Conservation (phyloP, 37 sponge, comb jelly and placozoan genomes). For the Oopsacas minuta region DNA sequence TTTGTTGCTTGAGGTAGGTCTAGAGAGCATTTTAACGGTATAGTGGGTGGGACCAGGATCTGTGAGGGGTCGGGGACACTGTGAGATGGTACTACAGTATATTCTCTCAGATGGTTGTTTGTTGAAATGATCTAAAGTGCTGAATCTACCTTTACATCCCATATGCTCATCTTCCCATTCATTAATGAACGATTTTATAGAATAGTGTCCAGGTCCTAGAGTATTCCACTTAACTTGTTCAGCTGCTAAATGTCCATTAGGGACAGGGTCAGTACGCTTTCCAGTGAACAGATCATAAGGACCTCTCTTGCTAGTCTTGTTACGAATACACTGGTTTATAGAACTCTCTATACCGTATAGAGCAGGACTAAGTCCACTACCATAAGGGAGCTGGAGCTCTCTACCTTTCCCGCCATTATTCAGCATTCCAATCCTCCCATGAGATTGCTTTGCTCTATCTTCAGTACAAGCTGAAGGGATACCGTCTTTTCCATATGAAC, state of each 20-base stretch:
- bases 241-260: background rate
- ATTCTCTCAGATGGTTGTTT: conserved; percentile 73
- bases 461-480: conserved; percentile 48
- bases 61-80: conserved; percentile 71
- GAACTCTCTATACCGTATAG: conserved; percentile 49
- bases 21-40: conserved; percentile 15
- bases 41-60: conserved; percentile 72
- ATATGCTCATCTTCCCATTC: conserved; percentile 56
- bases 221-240: conserved; percentile 32
- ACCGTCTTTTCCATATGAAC: conserved; percentile 74
- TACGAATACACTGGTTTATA: conserved; percentile 47
- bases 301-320: conserved; percentile 64
- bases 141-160: conserved; percentile 52
- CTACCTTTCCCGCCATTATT: conserved; percentile 35
- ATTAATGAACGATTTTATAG: conserved; percentile 45
- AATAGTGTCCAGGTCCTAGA: conserved; percentile 78
- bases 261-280: conserved; percentile 30
- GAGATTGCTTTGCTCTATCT: conserved; percentile 41
- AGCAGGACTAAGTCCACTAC: conserved; percentile 69
- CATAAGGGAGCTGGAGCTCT: conserved; percentile 26
- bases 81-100: conserved; percentile 74
- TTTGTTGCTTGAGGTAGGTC: conserved; percentile 20
- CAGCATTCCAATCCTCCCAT: conserved; percentile 69
- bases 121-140: conserved; percentile 48
- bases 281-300: conserved; percentile 89